These are phyloP conservation scores for Eupithecia centaureata DNA, from an alignment of 2,888 invertebrate genomes.

Conservation along the genomic window DNA sequence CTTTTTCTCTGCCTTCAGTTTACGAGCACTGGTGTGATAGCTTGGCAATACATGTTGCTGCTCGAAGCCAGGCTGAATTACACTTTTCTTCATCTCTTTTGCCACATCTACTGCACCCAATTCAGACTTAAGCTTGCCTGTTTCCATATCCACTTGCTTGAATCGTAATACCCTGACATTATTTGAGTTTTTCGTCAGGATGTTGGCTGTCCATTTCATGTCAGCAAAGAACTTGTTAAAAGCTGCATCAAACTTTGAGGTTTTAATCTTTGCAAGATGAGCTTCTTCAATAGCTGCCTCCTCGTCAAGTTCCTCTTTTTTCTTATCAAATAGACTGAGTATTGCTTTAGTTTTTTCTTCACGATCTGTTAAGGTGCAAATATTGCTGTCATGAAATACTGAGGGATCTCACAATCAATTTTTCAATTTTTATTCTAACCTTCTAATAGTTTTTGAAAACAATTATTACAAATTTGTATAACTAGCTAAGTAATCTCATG, in stretches of 20 bases:
- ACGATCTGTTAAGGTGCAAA: slow-evolving; percentile 55
- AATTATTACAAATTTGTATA: too few relatives aligned
- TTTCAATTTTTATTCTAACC: too few relatives aligned
- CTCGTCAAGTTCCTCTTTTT: slow-evolving; percentile 67
- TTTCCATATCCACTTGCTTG: slow-evolving; percentile 67
- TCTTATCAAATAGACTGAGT: slow-evolving; percentile 65
- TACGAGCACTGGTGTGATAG: slow-evolving; percentile 84
- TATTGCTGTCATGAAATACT: neutral
- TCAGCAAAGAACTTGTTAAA: slow-evolving; percentile 74
- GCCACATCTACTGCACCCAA: slow-evolving; percentile 76
- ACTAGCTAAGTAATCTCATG: too few relatives aligned
- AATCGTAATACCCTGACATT: slow-evolving; percentile 66
- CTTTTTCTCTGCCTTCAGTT: slow-evolving; percentile 82
- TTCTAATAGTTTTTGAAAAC: too few relatives aligned
- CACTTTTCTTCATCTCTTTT: slow-evolving; percentile 85
- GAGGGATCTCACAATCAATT: too few relatives aligned
- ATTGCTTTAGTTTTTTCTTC: slow-evolving; percentile 63
- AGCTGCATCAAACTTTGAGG: slow-evolving; percentile 63
- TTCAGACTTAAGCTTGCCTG: slow-evolving; percentile 72
- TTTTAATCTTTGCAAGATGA: slow-evolving; percentile 62
- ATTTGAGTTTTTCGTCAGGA: slow-evolving; percentile 60
- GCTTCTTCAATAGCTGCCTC: slow-evolving; percentile 60
- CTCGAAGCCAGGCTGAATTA: slow-evolving; percentile 87
- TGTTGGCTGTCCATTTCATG: slow-evolving; percentile 70
- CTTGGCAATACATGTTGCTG: slow-evolving; percentile 84